phyloP scores from a whole-genome alignment of 2,113 vertebrate species.

The Lophochroa leadbeateri region DNA sequence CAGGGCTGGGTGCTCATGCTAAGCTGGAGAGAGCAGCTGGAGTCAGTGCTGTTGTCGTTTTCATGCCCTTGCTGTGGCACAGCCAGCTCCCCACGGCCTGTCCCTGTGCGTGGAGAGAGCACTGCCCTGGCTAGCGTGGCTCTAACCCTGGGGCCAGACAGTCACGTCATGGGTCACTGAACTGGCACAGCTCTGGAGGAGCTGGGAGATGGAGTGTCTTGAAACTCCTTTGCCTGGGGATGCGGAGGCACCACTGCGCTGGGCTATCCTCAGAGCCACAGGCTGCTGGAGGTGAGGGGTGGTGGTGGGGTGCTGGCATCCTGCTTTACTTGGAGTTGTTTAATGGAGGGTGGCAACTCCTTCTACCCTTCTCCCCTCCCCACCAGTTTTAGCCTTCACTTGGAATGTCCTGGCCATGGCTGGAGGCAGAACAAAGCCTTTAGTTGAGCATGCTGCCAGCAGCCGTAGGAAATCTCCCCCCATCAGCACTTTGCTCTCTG shows the following conservation, averaged over 20 bases:
- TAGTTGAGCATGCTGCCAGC: not conserved
- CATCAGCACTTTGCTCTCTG: slow-evolving; percentile 41
- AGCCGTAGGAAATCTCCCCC: not conserved
- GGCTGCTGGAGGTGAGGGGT: not conserved
- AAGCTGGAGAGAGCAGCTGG: not conserved
- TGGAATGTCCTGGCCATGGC: not conserved
- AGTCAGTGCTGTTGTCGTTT: not conserved
- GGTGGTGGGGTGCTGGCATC: not conserved
- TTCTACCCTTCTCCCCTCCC: not conserved
- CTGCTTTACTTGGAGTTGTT: not conserved
- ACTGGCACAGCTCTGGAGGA: not conserved
- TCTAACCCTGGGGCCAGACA: not conserved
- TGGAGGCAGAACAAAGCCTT: slow-evolving; percentile 22
- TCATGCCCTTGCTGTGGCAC: not conserved
- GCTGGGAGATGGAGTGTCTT: not conserved
- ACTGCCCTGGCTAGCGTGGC: fast-evolving
- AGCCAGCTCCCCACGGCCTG: fast-evolving
- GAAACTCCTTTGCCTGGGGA: not conserved
- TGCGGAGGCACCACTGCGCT: not conserved
- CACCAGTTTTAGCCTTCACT: not conserved
- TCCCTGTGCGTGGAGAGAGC: fast-evolving
- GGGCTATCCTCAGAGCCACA: fast-evolving
- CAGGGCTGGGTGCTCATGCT: fast-evolving
- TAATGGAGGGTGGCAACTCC: not conserved
- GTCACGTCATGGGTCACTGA: fast-evolving